Base-by-base conservation (phyloP, 2,113 vertebrate species). In the Phocoena phocoena region DNA sequence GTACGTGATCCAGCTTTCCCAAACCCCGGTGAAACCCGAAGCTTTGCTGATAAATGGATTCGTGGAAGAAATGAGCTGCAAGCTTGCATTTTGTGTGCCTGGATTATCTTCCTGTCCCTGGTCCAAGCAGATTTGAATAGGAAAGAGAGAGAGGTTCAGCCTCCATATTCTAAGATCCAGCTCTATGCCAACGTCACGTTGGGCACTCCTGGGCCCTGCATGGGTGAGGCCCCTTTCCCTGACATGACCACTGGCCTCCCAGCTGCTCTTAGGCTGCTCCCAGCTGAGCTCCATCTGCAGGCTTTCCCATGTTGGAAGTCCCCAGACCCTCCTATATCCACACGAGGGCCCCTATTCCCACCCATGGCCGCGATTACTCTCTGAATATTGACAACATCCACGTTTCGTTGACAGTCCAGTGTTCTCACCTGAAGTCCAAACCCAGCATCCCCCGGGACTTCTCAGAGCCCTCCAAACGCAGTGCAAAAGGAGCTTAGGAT, bases 41-140 rank as follows among this genome's bases (percentile, higher is more conserved):
- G 73, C 36, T 88, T 73, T 97, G 88, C 60, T 96, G 88, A 97
- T 65, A 83, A 67, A 93, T 33, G 74, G 80, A 26, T 77, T 84
- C 12, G 0, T 47, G 10, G 36, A 74, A 85, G 76, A 95, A 91
- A 89, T 1, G 9, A 93, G 74, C 50, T 5, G 2, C 41, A 95
- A 96, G 87, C 31, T 90, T 86, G 76, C 76, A 58, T 82, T 94
- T 44, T 67, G 70, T 60, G n/a, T 55, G n/a, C 76, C 14, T 3
- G 47, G 53, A 62, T 67, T 76, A 80, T 62, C 44, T 31, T 85
- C 55, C 31, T 36, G 33, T 4, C 60, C 31, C 20, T 31, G 25
- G 26, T 67, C 36, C n/a, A 28, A 81, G 67, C 4, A 74, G 26
- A 92, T 91, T 0, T 70, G 60, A 90, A 73, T 5, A 81, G 36